Percentiles rank a stretch among this genome's conserved stretches.
Evolutionary conservation across 2,888 invertebrate genomes (phyloP).

Genomic region (Adineta ricciae): DNA sequence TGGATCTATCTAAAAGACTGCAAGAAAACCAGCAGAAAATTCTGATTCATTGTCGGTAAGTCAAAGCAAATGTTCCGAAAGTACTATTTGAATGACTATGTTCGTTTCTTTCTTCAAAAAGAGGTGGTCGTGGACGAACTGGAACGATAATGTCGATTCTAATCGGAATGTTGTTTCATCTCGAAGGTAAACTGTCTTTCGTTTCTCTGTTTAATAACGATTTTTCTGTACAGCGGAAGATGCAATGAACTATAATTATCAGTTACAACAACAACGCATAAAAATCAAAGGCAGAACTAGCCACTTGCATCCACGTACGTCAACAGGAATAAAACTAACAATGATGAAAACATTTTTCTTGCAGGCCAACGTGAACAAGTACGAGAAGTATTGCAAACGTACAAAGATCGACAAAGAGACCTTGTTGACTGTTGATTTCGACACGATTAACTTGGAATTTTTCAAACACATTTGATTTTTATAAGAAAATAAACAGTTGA

Average conservation of each 20-base stretch:
- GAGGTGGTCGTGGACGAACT: background rate
- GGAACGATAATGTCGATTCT: background rate
- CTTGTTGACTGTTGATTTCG: too few species aligned
- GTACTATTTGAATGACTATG: background rate
- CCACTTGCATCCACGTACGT: background rate
- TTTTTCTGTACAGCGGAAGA: background rate
- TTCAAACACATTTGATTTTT: too few species aligned
- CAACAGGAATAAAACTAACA: background rate
- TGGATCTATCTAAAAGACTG: background rate
- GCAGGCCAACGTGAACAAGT: background rate
- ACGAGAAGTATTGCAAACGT: background rate
- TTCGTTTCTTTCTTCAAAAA: background rate
- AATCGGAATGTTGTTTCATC: background rate
- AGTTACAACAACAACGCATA: background rate
- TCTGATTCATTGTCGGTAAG: constrained; percentile 8
- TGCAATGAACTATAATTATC: background rate
- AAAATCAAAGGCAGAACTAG: background rate
- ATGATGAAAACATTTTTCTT: background rate
- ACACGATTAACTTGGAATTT: too few species aligned
- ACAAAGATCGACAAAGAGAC: background rate
- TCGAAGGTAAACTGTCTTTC: background rate
- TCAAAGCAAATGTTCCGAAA: background rate
- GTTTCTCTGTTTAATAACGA: background rate
- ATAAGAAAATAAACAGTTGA: too few species aligned
- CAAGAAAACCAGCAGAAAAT: background rate